These are phyloP conservation scores for Dinothrombium tinctorium DNA, from an alignment of 1,140 invertebrate species.

Conservation along the genomic window DNA sequence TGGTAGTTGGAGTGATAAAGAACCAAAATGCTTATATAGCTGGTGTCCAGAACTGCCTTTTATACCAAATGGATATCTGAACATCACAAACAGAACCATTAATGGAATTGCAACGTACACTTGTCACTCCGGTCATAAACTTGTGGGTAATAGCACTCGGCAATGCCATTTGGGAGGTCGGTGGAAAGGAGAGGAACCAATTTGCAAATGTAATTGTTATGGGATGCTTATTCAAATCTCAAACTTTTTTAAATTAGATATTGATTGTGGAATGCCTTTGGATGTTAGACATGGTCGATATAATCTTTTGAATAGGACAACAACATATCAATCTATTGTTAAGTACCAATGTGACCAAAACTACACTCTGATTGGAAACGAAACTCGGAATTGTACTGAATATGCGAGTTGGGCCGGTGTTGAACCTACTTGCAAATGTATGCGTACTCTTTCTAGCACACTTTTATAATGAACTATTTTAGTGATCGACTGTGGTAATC, in stretches of 20 bases:
- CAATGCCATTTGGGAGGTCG: conserved; percentile 16
- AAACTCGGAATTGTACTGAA: conserved; percentile 39
- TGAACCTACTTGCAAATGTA: conserved; percentile 14
- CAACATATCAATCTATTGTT: conserved; percentile 44
- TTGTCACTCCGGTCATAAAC: conserved; percentile 56
- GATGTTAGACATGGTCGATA: conserved; percentile 7
- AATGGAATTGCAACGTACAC: conserved; percentile 30
- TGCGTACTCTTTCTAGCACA: too few species aligned
- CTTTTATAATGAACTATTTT: too few species aligned
- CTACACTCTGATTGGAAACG: conserved; percentile 45
- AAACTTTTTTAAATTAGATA: conserved; percentile 3
- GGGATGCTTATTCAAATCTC: background rate
- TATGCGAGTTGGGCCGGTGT: conserved; percentile 51
- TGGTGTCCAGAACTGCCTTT: conserved; percentile 49
- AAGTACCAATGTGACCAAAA: conserved; percentile 51
- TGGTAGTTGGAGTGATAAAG: conserved; percentile 59
- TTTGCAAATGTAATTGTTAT: conserved; percentile 15
- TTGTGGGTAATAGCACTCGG: conserved; percentile 34
- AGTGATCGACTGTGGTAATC: conserved; percentile 67
- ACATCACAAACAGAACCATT: conserved; percentile 35
- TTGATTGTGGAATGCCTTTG: conserved; percentile 12
- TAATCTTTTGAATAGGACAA: conserved; percentile 8
- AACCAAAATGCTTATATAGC: conserved; percentile 45
- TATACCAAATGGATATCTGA: conserved; percentile 52
- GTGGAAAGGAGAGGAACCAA: conserved; percentile 17